Base-by-base conservation (phyloP, 2,113 vertebrate species). In the Redunca redunca region DNA sequence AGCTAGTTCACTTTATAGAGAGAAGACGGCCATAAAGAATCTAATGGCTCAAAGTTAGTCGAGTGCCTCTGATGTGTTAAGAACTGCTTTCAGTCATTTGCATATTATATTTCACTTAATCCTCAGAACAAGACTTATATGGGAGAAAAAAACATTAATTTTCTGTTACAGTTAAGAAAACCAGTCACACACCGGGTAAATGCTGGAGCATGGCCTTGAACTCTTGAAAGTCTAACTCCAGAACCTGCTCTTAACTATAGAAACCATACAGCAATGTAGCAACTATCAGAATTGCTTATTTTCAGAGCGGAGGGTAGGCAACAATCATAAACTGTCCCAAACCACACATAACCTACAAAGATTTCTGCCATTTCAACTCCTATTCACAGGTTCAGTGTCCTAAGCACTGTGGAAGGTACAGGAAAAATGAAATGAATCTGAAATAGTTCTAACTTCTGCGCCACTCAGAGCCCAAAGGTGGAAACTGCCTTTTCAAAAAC, bases 271-370 rank as follows among this genome's bases (percentile, higher is more conserved):
- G 58, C 88, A 85, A 77, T 58, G 30, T 2, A 80, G 89, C 77
- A 94, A 95, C 88, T 33, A 88, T 28, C 90, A 92, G 64, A 91
- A 92, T 40, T 48, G n/a, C 62, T 90, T 95, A 55, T 71, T 94
- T 92, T 91, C 82, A 52, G 43, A 58, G 26, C 52, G 64, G 46
- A 60, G 53, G 16, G 62, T 2, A 87, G 88, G 78, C 25, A 90
- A 80, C 86, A 28, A 82, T 81, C 81, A 43, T 16, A 90, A 85
- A 92, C 26, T 77, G 74, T 92, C 71, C 81, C 81, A 88, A 96
- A 67, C 21, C 88, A 97, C 62, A 88, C 6, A 62, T 2, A 86
- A 95, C 13, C 48, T 60, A 55, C 53, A 85, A 80, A 60, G 33
- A 78, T 91, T 93, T 86, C 4, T 88, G 71, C 78, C 43, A 36